These are phyloP conservation scores for Ostrea edulis DNA, from an alignment of 1,140 invertebrate genomes.

Conservation along the genomic window DNA sequence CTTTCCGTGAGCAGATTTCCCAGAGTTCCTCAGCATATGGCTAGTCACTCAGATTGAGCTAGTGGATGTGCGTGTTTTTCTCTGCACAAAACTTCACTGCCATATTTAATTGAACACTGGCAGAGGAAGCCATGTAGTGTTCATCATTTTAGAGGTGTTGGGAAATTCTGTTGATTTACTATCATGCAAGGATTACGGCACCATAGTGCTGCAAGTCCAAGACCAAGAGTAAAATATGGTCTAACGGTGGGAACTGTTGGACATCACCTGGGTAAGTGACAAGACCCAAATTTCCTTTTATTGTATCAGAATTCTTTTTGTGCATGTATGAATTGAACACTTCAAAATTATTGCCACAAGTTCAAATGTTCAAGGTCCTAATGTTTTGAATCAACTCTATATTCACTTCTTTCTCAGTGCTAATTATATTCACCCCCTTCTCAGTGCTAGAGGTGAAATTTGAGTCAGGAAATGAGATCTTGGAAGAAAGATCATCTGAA, in stretches of 20 bases:
- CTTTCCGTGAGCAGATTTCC: not conserved
- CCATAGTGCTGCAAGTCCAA: conserved; percentile 17
- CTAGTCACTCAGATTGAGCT: conserved; percentile 19
- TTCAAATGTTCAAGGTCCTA: conserved; percentile 27
- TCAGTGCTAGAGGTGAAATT: conserved; percentile 3
- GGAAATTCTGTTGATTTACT: not conserved
- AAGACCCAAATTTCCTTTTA: not conserved
- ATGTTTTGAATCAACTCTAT: not conserved
- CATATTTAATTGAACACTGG: conserved; percentile 14
- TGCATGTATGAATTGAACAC: conserved; percentile 20
- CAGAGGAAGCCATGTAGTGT: conserved; percentile 12
- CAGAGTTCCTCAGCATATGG: conserved; percentile 38
- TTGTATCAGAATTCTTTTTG: conserved; percentile 1
- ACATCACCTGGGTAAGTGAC: conserved; percentile 22
- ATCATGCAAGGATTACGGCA: conserved; percentile 44
- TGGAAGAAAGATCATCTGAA: not conserved
- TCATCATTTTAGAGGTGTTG: conserved; percentile 13
- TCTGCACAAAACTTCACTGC: conserved; percentile 33
- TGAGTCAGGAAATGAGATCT: conserved; percentile 13
- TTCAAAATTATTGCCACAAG: not conserved
- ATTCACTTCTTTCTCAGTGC: not conserved
- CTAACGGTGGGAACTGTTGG: conserved; percentile 40
- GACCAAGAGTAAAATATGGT: conserved; percentile 33
- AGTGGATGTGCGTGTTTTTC: conserved; percentile 19
- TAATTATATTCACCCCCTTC: not conserved